Evolutionary conservation across 2,888 invertebrate species (phyloP), one percentile per base, ranked within the genome.

Genomic region (Cosmia pyralina): DNA sequence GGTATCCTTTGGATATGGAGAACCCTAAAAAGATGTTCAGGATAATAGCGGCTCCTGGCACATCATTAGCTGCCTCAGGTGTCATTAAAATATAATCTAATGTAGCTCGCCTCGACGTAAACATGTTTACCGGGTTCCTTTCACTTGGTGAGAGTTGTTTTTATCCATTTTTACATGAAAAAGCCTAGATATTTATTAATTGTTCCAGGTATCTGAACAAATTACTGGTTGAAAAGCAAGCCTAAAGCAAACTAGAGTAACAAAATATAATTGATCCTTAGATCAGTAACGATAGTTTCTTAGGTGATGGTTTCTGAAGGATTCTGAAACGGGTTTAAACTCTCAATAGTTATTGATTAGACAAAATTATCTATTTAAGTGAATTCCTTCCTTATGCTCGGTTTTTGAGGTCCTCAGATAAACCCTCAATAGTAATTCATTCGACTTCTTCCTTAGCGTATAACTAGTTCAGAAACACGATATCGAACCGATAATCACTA

Each of bases 81-180:
- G 55, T 60, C 69, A 86, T 86, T 87, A 87, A 85, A 81, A 80
- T 72, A 78, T 77, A 82, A 85, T 82, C 77, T 79, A 76, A 83
- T 87, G 87, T 82, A 57, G 69, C 72, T 82, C 75, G 76, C 79
- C 79, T 77, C 75, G 80, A 74, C 79, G 90, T 88, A 89, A 90
- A 90, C 90, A 90, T 90, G 88, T 90, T 90, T 89, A 89, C 88
- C 44, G 8, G 52, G 17, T 19, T 53, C 17, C 34, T 4, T 46
- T 22, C 15, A 22, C n/a, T n/a, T 7, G 19, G 5, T 48, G 60
- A 4, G 44, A 66, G 52, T 60, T 58, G 69, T 46, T 57, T 34
- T 17, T 22, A 28, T 46, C 1, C 6, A 34, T 69, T 75, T 28
- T 59, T 58, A 15, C 8, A 53, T 28, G 60, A 41, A 34, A 46